Base-by-base conservation (phyloP, 2,113 vertebrate species). In the Cyrtonyx montezumae region DNA sequence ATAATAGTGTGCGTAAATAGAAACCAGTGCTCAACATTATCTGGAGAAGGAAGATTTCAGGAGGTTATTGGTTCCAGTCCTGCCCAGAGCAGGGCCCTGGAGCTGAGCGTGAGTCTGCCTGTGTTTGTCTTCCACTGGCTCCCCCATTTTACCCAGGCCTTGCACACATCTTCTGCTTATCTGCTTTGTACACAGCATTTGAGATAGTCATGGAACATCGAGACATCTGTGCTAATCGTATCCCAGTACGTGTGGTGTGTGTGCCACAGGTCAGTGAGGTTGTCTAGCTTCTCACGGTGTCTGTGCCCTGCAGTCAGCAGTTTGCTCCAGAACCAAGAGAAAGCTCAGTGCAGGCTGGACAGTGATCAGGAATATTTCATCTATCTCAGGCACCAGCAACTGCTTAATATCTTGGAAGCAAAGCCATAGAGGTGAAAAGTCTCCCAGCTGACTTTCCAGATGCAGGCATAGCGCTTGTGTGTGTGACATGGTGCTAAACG, bases 401-500 rank as follows among this genome's bases (percentile, higher is more conserved):
- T 32, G 6, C 67, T 63, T 70, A 42, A 6, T 13, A 26, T 18
- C 8, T 32, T 26, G 30, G 36, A 80, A 87, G 37, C 53, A 77
- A 11, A 77, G 8, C 19, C 23, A n/a, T 25, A 8, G 46, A 45
- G 6, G 4, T 28, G 14, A 51, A 8, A 59, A 65, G 26, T 79
- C 40, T 74, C 28, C 21, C 80, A 66, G 45, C 28, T 70, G 49
- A 32, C 32, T 75, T 42, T 9, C 40, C 49, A 49, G 59, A 59
- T 7, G 19, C 0, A 2, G 23, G 25, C 2, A 1, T 42, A n/a
- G 9, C 1, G 1, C 28, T 79, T 75, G 45, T 14, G 8, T 0
- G 0, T 32, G 40, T 34, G 79, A 59, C 12, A 6, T 20, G 5
- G 9, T 32, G 51, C 32, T 6, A 4, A 61, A 36, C 0, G 5